Evolutionary conservation across 2,888 invertebrate genomes (phyloP), one percentile per base, ranked within the genome.

Genomic region (Eristalinus aeneus): DNA sequence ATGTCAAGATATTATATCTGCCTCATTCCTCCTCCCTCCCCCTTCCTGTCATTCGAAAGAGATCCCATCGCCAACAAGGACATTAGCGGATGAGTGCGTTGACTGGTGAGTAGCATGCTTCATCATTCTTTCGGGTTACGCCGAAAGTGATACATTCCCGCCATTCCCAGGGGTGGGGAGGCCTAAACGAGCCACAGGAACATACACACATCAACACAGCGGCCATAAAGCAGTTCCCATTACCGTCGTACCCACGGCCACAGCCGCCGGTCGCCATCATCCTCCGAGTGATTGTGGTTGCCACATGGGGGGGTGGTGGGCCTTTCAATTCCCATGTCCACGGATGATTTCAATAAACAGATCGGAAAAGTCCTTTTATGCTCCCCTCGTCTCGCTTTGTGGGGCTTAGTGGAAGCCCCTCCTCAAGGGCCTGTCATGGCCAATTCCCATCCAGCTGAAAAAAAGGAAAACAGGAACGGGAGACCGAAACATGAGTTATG

Each of bases 301-400:
- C 31, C 22, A 32, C 34, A 22, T 46, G 27, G 11, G 27, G 27
- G 27, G 27, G 27, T 27, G 27, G 27, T 5, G 27, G 46, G 16
- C 4, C 9, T 23, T 64, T 31, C 31, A 32, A 12, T n/a, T 11
- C 68, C 34, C 54, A 61, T 53, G 61, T 53, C 53, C 61, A 56
- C 16, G 68, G 36, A 34, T 63, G 54, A 54, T 69, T 76, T 76
- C 61, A 76, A 68, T 68, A 76, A 76, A 68, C 68, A 76, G 76
- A 63, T 61, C 20, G 68, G 68, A 68, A 63, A 76, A 69, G 54
- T 68, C 68, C 54, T 56, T 74, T 58, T 23, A 65, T 58, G 56
- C n/a, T 22, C 67, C 32, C 27, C 39, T 1, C 2, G 36, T 53
- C 61, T 32, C 61, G 54, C 53, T 39, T 20, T 65, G 53, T 61